A percentile compares a stretch with the other conserved stretches of the same genome.
Conservation (phyloP, 1,140 invertebrate species). For the Scaptodrosophila lebanonensis region DNA sequence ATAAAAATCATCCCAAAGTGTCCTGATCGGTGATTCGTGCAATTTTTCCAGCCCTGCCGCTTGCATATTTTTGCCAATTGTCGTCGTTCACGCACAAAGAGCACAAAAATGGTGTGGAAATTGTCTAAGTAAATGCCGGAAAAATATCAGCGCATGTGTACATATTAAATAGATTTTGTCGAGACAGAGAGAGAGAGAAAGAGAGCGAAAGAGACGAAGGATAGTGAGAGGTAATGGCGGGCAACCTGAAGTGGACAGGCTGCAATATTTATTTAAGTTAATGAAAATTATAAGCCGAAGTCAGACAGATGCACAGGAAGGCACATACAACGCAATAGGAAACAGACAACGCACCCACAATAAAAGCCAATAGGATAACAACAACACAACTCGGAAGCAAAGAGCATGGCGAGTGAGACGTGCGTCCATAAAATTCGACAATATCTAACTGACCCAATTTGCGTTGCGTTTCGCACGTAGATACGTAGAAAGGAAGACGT, state of each 20-base stretch:
- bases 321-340: constrained; percentile 13
- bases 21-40: constrained; percentile 28
- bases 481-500: constrained; percentile 25
- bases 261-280: constrained; percentile 24
- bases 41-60: constrained; percentile 26
- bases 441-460: constrained; percentile 39
- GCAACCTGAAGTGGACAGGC: background rate
- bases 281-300: constrained; percentile 15
- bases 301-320: background rate
- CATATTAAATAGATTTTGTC: background rate
- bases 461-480: constrained; percentile 48
- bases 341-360: background rate
- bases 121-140: constrained; percentile 34
- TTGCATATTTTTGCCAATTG: constrained; percentile 53
- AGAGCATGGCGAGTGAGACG: background rate
- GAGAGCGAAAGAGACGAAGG: constrained; percentile 29
- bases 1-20: no score
- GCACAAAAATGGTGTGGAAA: constrained; percentile 11
- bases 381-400: no score
- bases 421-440: background rate
- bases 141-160: constrained; percentile 27
- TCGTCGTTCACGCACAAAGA: constrained; percentile 20
- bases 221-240: no score
- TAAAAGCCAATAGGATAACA: constrained; percentile 4
- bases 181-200: background rate